Conservation (phyloP, 2,797 vertebrate species). For the Melanotaenia parkinsoni region DNA sequence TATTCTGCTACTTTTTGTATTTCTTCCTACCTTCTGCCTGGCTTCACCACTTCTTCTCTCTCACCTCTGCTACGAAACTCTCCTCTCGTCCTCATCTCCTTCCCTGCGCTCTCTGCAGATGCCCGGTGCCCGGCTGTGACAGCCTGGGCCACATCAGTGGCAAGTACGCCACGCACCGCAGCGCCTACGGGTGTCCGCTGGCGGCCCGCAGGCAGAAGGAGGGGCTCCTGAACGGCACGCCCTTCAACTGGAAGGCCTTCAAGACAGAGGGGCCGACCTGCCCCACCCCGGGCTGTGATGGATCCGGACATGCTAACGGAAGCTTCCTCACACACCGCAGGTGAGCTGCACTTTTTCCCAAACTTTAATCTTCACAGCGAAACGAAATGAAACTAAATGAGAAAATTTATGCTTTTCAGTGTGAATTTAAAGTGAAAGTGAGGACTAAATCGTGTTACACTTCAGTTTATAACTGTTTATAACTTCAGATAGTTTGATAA, state of each 20-base stretch:
- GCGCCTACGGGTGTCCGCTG: conserved; percentile 94
- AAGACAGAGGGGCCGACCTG: conserved; percentile 96
- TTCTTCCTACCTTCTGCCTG: conserved; percentile 17
- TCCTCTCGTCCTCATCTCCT: conserved; percentile 1
- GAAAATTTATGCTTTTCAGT: too few species aligned
- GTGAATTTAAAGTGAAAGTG: too few species aligned
- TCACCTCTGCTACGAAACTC: neutral
- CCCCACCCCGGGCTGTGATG: conserved; percentile 94
- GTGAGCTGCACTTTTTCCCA: conserved; percentile 66
- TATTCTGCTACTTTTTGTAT: conserved; percentile 19
- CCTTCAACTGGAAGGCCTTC: conserved; percentile 96
- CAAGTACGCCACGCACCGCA: conserved; percentile 97
- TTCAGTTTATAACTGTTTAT: too few species aligned
- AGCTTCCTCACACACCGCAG: conserved; percentile 99
- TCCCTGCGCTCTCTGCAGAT: conserved; percentile 79
- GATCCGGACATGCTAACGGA: conserved; percentile 95
- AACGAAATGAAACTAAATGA: too few species aligned
- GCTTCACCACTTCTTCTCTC: conserved; percentile 19
- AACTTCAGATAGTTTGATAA: too few species aligned
- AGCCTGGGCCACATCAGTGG: conserved; percentile 98
- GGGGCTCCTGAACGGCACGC: conserved; percentile 91
- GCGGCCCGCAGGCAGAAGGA: conserved; percentile 97
- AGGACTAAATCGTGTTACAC: too few species aligned
- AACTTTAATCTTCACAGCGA: neutral
- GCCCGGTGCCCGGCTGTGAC: conserved; percentile 96